Conservation (phyloP, 2,113 vertebrate genomes). For the crab-eating macaque (Macaca fascicularis) region DNA sequence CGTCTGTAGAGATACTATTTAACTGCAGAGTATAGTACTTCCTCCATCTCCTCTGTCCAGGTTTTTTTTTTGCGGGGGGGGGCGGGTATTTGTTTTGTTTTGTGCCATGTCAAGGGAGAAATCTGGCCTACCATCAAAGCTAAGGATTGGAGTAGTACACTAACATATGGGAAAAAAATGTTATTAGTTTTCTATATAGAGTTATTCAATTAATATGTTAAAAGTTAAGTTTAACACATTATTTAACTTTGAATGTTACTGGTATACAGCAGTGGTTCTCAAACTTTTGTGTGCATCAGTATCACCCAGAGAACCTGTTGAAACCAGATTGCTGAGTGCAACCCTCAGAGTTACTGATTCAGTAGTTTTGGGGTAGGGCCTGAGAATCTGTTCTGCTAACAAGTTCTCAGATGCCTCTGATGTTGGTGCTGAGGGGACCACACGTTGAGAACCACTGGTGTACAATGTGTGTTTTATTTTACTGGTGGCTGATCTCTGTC, state of each 20-base stretch:
- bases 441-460: not conserved
- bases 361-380: not conserved
- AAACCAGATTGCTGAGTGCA: not conserved
- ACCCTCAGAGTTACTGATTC: not conserved
- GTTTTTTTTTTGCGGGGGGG: fast-evolving
- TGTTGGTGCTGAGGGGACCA: no score
- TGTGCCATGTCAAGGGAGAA: not conserved
- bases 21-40: not conserved
- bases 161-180: not conserved
- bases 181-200: not conserved
- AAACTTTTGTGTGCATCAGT: not conserved
- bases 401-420: not conserved
- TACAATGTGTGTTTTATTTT: not conserved
- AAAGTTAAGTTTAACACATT: not conserved
- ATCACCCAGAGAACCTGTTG: not conserved
- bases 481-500: not conserved
- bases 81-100: no score
- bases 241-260: not conserved
- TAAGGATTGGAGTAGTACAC: not conserved
- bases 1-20: no score
- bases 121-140: not conserved
- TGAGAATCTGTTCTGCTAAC: not conserved
- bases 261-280: not conserved
- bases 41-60: not conserved
- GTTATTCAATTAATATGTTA: not conserved